These are phyloP conservation scores for Phortica magna DNA, from an alignment of 2,888 invertebrate genomes.

Conservation along the genomic window DNA sequence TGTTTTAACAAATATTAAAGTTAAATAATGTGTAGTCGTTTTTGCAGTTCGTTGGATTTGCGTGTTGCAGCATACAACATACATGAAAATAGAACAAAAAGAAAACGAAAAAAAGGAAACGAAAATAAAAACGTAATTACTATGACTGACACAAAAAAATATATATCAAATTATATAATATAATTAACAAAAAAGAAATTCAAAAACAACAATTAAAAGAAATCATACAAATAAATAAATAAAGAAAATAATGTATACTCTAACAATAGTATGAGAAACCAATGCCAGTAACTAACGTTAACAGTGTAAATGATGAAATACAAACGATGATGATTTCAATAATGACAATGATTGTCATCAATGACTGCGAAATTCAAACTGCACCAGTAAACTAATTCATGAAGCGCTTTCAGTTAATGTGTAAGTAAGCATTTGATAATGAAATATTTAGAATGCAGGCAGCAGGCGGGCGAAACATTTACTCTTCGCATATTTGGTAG, in stretches of 20 bases:
- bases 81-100: slow-evolving; percentile 70
- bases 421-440: not conserved
- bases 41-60: slow-evolving; percentile 34
- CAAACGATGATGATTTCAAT: not conserved
- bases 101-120: slow-evolving; percentile 64
- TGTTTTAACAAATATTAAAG: slow-evolving; percentile 43
- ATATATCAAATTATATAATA: slow-evolving; percentile 39
- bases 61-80: slow-evolving; percentile 58
- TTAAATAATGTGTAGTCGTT: slow-evolving; percentile 44
- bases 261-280: slow-evolving; percentile 26
- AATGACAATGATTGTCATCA: not conserved
- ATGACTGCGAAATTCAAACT: not conserved
- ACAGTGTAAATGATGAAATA: slow-evolving; percentile 30
- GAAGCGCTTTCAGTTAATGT: not conserved
- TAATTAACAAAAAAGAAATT: slow-evolving; percentile 39
- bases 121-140: slow-evolving; percentile 69
- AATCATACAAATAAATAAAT: slow-evolving; percentile 32
- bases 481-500: not conserved
- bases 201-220: slow-evolving; percentile 47
- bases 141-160: slow-evolving; percentile 60
- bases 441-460: not conserved
- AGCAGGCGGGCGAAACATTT: not conserved
- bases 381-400: not conserved
- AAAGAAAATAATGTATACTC: slow-evolving; percentile 32
- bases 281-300: slow-evolving; percentile 51